Evolutionary conservation across 2,797 vertebrate species (phyloP).

Genomic region (Graptemys geographica): DNA sequence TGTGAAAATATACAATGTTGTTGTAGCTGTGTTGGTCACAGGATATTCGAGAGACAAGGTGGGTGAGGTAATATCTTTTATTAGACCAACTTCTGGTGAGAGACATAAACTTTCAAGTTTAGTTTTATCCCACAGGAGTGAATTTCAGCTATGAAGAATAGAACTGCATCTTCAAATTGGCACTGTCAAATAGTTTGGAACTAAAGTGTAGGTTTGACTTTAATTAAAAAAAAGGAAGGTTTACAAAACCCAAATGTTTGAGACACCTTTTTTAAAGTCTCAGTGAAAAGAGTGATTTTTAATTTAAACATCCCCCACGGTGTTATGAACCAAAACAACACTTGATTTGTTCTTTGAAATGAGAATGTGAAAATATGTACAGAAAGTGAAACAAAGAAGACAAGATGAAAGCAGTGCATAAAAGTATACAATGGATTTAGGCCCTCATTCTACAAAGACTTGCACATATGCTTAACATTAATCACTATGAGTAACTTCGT

Average conservation of each 20-base stretch:
- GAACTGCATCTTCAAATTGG: background rate
- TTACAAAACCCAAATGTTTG: background rate
- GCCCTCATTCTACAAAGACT: background rate
- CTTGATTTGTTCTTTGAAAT: background rate
- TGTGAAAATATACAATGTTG: background rate
- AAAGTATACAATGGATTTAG: background rate
- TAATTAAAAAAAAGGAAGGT: background rate
- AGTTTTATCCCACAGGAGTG: background rate
- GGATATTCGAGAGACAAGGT: rapidly evolving
- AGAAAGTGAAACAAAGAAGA: background rate
- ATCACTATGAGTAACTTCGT: background rate
- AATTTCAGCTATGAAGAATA: background rate
- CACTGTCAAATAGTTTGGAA: background rate
- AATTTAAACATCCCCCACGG: background rate
- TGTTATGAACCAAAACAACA: background rate
- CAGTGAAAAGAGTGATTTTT: background rate
- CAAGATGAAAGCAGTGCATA: background rate
- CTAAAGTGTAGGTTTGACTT: background rate
- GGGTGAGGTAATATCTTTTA: background rate
- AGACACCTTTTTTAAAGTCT: background rate
- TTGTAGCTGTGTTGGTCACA: background rate
- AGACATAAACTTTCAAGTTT: background rate
- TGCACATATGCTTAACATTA: background rate
- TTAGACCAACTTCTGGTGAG: too few relatives aligned
- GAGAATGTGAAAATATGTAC: background rate